These are phyloP conservation scores for Protosalanx chinensis DNA, from an alignment of 2,797 vertebrate species.

Conservation along the genomic window DNA sequence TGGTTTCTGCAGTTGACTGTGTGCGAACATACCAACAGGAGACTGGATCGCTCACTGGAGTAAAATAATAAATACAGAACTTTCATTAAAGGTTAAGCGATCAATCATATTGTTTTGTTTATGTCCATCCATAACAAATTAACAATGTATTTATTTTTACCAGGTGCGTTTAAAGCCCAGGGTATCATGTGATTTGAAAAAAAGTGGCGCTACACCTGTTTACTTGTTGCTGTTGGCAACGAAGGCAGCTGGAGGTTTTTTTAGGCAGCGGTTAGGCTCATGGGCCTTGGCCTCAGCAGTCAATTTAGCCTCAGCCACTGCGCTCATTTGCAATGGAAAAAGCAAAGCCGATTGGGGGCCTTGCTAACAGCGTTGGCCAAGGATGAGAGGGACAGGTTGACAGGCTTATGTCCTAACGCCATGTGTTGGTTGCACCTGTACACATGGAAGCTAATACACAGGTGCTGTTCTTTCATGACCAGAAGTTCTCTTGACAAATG, in stretches of 20 bases:
- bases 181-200: slow-evolving; percentile 10
- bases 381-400: slow-evolving; percentile 36
- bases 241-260: slow-evolving; percentile 53
- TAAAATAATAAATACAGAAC: slow-evolving; percentile 23
- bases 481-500: no score
- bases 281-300: slow-evolving; percentile 42
- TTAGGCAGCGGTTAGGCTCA: slow-evolving; percentile 57
- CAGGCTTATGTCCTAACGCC: slow-evolving; percentile 25
- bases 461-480: no score
- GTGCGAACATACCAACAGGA: slow-evolving; percentile 12
- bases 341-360: slow-evolving; percentile 65
- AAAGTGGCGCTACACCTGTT: not conserved
- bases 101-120: not conserved
- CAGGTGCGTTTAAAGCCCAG: not conserved
- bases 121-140: not conserved
- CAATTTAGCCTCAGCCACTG: slow-evolving; percentile 38
- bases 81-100: not conserved
- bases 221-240: slow-evolving; percentile 32
- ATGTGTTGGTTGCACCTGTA: slow-evolving; percentile 31
- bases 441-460: not conserved
- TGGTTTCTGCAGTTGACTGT: slow-evolving; percentile 14
- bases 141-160: no score
- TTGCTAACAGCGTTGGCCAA: slow-evolving; percentile 27
- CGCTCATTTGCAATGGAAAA: slow-evolving; percentile 66
- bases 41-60: not conserved